Evolutionary conservation across 2,113 vertebrate genomes (phyloP).

Genomic region (Dendrocopos noguchii): DNA sequence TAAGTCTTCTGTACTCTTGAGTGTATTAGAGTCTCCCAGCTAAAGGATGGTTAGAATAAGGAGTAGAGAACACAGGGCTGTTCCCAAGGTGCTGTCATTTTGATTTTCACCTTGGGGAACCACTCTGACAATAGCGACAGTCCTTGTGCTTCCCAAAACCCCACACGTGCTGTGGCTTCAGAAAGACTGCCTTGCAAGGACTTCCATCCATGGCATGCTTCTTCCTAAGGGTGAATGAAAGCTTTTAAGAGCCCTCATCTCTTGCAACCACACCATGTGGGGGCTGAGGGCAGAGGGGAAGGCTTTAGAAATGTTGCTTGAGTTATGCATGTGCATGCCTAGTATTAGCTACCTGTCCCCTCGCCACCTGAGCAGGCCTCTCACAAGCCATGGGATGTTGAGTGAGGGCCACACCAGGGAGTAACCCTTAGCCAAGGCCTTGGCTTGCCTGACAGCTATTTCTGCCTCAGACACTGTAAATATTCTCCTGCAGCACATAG

Average conservation of each 20-base stretch:
- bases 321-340: not conserved
- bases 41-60: not conserved
- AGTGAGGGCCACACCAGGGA: not conserved
- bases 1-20: not conserved
- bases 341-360: not conserved
- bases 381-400: fast-evolving
- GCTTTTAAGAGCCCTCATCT: not conserved
- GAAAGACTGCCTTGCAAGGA: not conserved
- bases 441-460: not conserved
- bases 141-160: not conserved
- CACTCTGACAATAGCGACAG: not conserved
- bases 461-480: not conserved
- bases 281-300: not conserved
- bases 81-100: not conserved
- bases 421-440: not conserved
- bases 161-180: not conserved
- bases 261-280: not conserved
- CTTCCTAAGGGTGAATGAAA: not conserved
- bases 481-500: not conserved
- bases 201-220: not conserved
- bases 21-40: not conserved
- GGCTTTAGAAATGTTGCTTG: not conserved
- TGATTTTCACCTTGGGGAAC: not conserved
- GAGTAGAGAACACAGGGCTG: not conserved
- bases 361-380: fast-evolving